Base-by-base conservation (phyloP, 2,888 invertebrate genomes). In the Rhogogaster chlorosoma region DNA sequence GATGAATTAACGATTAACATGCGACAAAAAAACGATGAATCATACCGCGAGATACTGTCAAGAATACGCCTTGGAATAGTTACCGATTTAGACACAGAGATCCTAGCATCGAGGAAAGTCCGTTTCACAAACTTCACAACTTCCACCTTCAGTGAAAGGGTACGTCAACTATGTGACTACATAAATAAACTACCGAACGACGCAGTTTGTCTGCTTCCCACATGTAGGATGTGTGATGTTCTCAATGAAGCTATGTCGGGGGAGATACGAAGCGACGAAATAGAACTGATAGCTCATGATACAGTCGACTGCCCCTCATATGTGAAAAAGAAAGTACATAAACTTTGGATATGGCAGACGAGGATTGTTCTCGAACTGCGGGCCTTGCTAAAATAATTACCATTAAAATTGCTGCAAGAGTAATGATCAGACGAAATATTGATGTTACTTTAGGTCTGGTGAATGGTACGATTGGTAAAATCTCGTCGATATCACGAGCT, bases 1-100 rank as follows among this genome's bases (percentile, higher is more conserved):
- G 90, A 89, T 36, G 90, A 91, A 87, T 88, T 91, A 73, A 87
- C 87, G 42, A 89, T 89, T 22, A 90, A 90, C 85, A 90, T 91
- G 88, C 87, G 90, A 84, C 89, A 89, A 77, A 85, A 86, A 86
- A 84, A 84, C 61, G 89, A 89, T 86, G 12, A 77, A 45, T 64
- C 85, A 71, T 91, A 89, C 86, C 71, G 87, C 5, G 84, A 89
- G 15, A 86, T 89, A 85, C 86, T 90, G 18, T 88, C 87, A n/a
- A 84, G 49, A 73, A 73, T 73, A 36, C 73, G 73, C 38, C 29
- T 38, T 32, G 77, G 53, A 49, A n/a, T 53, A 75, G 85, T 26
- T 77, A 85, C 82, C 42, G 61, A 75, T 32, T 64, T 67, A 7
- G 84, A 86, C 57, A 57, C 49, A 3, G 70, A 64, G 6, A 85